These are phyloP conservation scores for Epinotia demarniana DNA, from an alignment of 2,888 invertebrate genomes.

Conservation along the genomic window DNA sequence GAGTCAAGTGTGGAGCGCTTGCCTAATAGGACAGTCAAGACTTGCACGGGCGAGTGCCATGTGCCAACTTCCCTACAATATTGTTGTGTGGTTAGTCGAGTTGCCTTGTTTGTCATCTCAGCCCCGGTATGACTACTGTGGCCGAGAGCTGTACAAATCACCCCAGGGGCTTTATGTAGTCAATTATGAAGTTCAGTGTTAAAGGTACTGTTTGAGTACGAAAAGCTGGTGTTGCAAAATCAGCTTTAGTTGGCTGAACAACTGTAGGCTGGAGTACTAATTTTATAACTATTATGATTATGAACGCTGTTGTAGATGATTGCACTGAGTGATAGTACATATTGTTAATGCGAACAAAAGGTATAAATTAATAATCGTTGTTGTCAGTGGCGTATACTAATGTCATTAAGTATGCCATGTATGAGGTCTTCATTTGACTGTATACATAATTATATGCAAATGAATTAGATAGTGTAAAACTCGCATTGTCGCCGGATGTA, in stretches of 20 bases:
- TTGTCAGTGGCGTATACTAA: background rate
- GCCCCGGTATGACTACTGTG: constrained; percentile 54
- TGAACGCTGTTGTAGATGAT: background rate
- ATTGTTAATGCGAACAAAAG: background rate
- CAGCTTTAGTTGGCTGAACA: constrained; percentile 15
- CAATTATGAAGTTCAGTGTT: constrained; percentile 49
- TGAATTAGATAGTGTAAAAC: too few species aligned
- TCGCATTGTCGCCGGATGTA: too few species aligned
- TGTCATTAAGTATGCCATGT: background rate
- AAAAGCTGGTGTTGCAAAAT: constrained; percentile 23
- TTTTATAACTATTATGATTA: background rate
- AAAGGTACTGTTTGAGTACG: constrained; percentile 20
- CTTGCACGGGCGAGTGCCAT: constrained; percentile 35
- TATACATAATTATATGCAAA: too few species aligned
- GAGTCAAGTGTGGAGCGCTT: constrained; percentile 69
- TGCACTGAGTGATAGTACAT: background rate
- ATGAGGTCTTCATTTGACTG: background rate
- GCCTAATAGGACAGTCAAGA: constrained; percentile 59
- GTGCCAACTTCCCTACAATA: constrained; percentile 63
- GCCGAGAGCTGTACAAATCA: constrained; percentile 49
- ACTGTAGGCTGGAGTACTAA: background rate
- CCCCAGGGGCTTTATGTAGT: constrained; percentile 54
- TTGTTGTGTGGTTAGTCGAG: constrained; percentile 57
- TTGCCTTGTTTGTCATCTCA: constrained; percentile 66
- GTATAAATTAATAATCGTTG: background rate